Evolutionary conservation across 1,140 invertebrate genomes (phyloP).

Genomic region (Nymphalis io): DNA sequence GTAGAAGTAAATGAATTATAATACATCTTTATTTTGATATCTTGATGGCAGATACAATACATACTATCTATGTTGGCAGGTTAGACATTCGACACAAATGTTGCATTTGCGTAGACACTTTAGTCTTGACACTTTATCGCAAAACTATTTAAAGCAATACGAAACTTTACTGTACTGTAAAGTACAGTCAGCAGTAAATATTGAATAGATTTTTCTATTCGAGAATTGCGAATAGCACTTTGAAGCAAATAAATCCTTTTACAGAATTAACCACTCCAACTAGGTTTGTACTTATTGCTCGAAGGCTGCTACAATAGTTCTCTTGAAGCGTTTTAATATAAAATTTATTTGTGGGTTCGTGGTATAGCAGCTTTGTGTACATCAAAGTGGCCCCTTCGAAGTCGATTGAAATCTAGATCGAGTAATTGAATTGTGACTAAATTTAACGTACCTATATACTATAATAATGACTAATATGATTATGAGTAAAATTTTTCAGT

Average conservation of each 20-base stretch:
- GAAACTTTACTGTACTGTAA: neutral
- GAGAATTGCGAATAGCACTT: neutral
- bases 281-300: conserved; percentile 1
- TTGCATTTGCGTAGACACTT: too few relatives aligned
- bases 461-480: too few relatives aligned
- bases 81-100: too few relatives aligned
- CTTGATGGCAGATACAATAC: too few relatives aligned
- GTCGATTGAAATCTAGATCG: neutral
- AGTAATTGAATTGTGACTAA: neutral
- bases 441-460: neutral
- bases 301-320: neutral
- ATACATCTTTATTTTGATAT: too few relatives aligned
- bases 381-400: conserved; percentile 2
- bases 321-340: conserved; percentile 4
- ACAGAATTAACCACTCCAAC: conserved; percentile 4
- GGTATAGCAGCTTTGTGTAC: conserved; percentile 4
- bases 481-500: too few relatives aligned
- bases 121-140: too few relatives aligned
- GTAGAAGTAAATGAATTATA: too few relatives aligned
- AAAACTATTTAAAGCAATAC: too few relatives aligned
- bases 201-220: neutral
- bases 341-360: conserved; percentile 2
- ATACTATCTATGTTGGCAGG: too few relatives aligned
- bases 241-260: neutral
- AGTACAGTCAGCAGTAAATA: neutral